Evolutionary conservation across 1,140 invertebrate genomes (phyloP).

Genomic region (Maniola jurtina): DNA sequence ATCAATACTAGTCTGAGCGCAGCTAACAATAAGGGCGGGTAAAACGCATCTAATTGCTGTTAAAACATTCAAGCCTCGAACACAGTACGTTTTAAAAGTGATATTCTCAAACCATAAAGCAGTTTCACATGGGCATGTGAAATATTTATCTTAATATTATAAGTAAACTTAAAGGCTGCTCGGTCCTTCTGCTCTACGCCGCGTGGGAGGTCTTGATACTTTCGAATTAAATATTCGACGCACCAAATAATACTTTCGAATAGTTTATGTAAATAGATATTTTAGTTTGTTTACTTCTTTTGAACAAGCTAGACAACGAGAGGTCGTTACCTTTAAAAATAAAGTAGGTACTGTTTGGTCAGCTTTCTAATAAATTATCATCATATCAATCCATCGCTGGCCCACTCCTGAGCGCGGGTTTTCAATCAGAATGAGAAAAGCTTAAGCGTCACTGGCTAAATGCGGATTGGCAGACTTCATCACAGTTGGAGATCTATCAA

Average conservation of each 20-base stretch:
- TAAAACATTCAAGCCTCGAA: conserved; percentile 68
- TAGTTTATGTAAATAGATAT: not conserved
- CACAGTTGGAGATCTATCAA: too few species aligned
- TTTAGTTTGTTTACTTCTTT: not conserved
- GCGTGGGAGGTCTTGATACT: conserved; percentile 51
- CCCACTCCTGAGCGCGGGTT: too few species aligned
- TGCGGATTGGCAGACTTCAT: too few species aligned
- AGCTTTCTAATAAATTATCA: too few species aligned
- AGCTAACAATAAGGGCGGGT: conserved; percentile 60
- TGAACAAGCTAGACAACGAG: not conserved
- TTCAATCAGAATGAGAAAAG: too few species aligned
- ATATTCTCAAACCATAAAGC: conserved; percentile 76
- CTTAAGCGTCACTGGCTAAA: too few species aligned
- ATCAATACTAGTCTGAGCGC: conserved; percentile 51
- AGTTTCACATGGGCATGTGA: conserved; percentile 75
- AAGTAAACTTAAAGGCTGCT: conserved; percentile 71
- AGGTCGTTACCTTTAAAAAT: too few species aligned
- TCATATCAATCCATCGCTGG: too few species aligned
- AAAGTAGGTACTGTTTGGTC: too few species aligned
- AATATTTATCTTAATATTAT: conserved; percentile 78
- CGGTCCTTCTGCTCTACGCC: conserved; percentile 40
- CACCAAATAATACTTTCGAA: not conserved
- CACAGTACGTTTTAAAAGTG: conserved; percentile 74
- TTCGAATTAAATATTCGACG: conserved; percentile 13
- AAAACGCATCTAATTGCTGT: conserved; percentile 75